Percentiles rank a stretch among this genome's conserved stretches.
phyloP scores from a whole-genome alignment of 1,140 invertebrate genomes.

The Drosophila melanica region DNA sequence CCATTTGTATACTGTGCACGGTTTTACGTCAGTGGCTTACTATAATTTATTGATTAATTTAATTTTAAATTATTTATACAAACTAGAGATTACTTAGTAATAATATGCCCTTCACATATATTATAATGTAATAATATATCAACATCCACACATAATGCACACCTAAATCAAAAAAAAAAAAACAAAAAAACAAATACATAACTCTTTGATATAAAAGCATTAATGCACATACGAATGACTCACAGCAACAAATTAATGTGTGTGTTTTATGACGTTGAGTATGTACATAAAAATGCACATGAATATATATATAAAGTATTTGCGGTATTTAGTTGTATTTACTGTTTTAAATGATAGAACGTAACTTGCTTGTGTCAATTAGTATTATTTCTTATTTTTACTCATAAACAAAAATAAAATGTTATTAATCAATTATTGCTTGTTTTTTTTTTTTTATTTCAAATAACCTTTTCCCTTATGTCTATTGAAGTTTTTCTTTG shows the following conservation, averaged over 20 bases:
- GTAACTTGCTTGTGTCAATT: constrained; percentile 43
- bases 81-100: constrained; percentile 37
- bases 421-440: constrained; percentile 1
- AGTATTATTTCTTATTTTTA: constrained; percentile 24
- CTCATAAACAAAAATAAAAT: constrained; percentile 8
- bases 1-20: constrained; percentile 11
- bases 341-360: constrained; percentile 26
- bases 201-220: constrained; percentile 3
- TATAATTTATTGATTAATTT: constrained; percentile 42
- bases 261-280: constrained; percentile 3
- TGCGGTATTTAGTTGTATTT: constrained; percentile 20
- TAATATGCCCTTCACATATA: constrained; percentile 21
- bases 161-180: not conserved
- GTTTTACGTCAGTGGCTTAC: constrained; percentile 31
- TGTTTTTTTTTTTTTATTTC: too few species aligned
- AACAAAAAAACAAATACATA: too few species aligned
- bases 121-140: constrained; percentile 14
- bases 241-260: not conserved
- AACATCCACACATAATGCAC: constrained; percentile 16
- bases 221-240: not conserved
- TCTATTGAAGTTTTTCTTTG: not conserved
- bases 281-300: constrained; percentile 20
- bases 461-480: too few species aligned
- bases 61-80: constrained; percentile 45
- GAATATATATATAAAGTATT: constrained; percentile 28